Evolutionary conservation across 2,888 invertebrate species (phyloP), one percentile per base, ranked within the genome.

Genomic region (Drosophila subquinaria): DNA sequence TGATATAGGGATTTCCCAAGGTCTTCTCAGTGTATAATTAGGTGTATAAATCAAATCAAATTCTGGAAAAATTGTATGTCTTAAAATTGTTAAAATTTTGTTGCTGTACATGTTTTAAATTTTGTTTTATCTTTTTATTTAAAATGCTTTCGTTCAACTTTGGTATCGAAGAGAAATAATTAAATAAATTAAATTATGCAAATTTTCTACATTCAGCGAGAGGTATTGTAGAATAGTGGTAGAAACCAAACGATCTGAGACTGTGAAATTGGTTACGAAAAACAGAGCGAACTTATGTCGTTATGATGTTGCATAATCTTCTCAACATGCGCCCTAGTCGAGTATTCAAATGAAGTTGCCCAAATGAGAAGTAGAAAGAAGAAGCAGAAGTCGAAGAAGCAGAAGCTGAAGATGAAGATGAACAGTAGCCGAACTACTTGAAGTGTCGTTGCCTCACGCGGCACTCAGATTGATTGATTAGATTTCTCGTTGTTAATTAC

Each of bases 391-490:
- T 10, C 11, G 51, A 11, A 27, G 5, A 33, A 33, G 47, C 15
- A 5, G 35, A 1, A 17, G 23, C 9, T 23, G 63, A 10, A 45
- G 60, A 20, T 23, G 63, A 40, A 36, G 45, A 30, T 38, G 55
- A 55, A 84, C 89, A 72, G 86, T 76, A 85, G 86, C 88, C 78
- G 51, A 78, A 82, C 89, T 87, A 89, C 84, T 89, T 81, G 68
- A 87, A 75, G 77, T 79, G 80, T 66, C 71, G 79, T 75, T 56
- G 72, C 60, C 40, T 60, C 71, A 63, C 69, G 60, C 66, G 81
- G 66, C 81, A 70, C 72, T 61, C 61, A 89, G 91, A 92, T 92
- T 92, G 93, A 92, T 92, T 92, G 92, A 92, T 92, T 92, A 89
- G 90, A 90, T 90, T 90, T 87, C 89, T 59, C 27, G 59, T 38